phyloP scores from a whole-genome alignment of 2,888 invertebrate genomes.

The Trissolcus japonicus region DNA sequence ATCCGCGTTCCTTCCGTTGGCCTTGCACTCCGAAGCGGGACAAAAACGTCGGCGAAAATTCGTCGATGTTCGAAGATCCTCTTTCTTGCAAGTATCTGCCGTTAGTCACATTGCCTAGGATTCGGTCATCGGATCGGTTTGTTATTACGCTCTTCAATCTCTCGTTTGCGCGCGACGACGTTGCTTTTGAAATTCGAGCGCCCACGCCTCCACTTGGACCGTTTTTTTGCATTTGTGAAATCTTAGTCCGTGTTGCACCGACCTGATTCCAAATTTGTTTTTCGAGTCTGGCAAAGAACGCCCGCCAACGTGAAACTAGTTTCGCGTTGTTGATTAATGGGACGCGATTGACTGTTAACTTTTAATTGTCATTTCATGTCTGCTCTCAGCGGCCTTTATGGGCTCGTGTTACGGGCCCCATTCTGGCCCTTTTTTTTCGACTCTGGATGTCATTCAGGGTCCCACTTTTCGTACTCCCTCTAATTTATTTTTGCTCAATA shows the following conservation, averaged over 20 bases:
- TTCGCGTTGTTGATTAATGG: conserved; percentile 24
- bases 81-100: conserved; percentile 49
- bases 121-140: conserved; percentile 56
- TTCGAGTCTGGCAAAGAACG: conserved; percentile 2
- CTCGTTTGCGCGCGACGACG: conserved; percentile 23
- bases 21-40: conserved; percentile 45
- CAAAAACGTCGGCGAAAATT: conserved; percentile 57
- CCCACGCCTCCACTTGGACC: conserved; percentile 1
- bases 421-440: conserved; percentile 3
- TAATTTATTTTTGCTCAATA: too few species aligned
- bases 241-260: conserved; percentile 15
- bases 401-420: conserved; percentile 15
- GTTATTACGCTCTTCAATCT: conserved; percentile 33
- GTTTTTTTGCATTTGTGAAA: conserved; percentile 31
- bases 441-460: too few species aligned
- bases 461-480: too few species aligned
- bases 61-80: conserved; percentile 57
- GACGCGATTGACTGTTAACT: conserved; percentile 32
- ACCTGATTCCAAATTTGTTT: conserved; percentile 14
- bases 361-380: conserved; percentile 26
- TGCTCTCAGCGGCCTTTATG: conserved; percentile 6
- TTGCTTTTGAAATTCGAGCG: conserved; percentile 55
- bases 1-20: conserved; percentile 59
- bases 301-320: conserved; percentile 17
- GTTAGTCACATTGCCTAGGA: conserved; percentile 55